Percentiles rank a stretch among this genome's conserved stretches.
Evolutionary conservation across 2,888 invertebrate species (phyloP).

Genomic region (Chaitophorus viminalis): DNA sequence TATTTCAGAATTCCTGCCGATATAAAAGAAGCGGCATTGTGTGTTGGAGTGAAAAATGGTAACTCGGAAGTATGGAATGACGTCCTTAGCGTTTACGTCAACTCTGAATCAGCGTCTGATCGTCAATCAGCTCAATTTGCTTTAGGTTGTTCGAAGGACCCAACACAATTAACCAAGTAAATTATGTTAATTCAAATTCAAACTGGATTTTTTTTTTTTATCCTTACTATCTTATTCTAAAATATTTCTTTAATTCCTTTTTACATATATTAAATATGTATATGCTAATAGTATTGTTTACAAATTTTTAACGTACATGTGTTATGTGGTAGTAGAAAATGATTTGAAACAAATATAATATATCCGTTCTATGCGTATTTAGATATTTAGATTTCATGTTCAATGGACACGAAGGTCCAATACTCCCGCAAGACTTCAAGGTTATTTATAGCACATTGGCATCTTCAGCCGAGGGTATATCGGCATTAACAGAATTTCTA

Average conservation of each 20-base stretch:
- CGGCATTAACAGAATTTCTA: slow-evolving; percentile 43
- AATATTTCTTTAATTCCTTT: no score
- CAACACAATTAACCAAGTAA: slow-evolving; percentile 43
- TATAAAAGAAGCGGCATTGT: slow-evolving; percentile 62
- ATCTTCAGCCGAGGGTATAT: neutral
- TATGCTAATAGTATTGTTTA: no score
- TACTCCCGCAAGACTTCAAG: slow-evolving; percentile 45
- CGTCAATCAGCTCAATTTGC: slow-evolving; percentile 43
- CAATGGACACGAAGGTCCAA: slow-evolving; percentile 26
- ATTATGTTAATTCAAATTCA: neutral
- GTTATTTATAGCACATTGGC: slow-evolving; percentile 35
- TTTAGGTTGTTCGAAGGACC: slow-evolving; percentile 51
- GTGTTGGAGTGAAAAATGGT: slow-evolving; percentile 53
- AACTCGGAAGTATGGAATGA: slow-evolving; percentile 20
- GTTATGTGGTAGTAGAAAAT: no score
- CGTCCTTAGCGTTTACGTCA: slow-evolving; percentile 36
- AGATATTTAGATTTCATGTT: slow-evolving; percentile 58
- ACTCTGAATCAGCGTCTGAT: slow-evolving; percentile 46
- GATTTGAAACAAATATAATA: no score
- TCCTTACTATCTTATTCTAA: no score
- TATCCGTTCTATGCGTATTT: no score
- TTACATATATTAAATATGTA: no score
- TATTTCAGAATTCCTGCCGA: slow-evolving; percentile 62
- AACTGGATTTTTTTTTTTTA: no score
- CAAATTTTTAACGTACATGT: no score